Evolutionary conservation across 2,113 vertebrate species (phyloP), one percentile per base, ranked within the genome.

Genomic region (Copsychus sechellarum): DNA sequence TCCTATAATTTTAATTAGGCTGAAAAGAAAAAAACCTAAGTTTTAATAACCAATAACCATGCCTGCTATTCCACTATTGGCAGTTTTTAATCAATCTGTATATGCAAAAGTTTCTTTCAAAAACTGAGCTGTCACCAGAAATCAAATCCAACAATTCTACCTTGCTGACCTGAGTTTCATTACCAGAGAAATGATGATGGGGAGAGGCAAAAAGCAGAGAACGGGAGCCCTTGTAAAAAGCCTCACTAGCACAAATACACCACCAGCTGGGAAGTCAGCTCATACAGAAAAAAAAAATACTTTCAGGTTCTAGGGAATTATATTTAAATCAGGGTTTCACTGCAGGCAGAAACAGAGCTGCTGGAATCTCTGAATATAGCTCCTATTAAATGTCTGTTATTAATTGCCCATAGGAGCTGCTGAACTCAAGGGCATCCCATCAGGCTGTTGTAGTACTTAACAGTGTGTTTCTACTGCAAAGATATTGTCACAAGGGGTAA

Each of bases 101-200:
- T 20, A 66, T 19, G 71, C n/a, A 73, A 58, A 95, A 66, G 28
- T 43, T 87, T 69, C n/a, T 64, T 92, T 81, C 17, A 67, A 81
- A 82, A 94, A 36, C 31, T 72, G 67, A 45, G 48, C 13, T 31
- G 60, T 74, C 87, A 90, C 66, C 43, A 91, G 67, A 77, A 96
- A 83, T 40, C n/a, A 54, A 86, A 93, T 58, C 67, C 47, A 93
- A 66, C 21, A 11, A 11, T 58, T 88, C 60, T 64, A 86, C 21
- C 14, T 38, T 62, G 25, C 34, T 70, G 67, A 66, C 38, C 47
- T 4, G 9, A 79, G 38, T 66, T 88, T 93, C 34, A 45, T 73
- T 70, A 66, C 50, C 33, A 83, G 60, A 88, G 38, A 81, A 88
- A 92, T 17, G 0, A n/a, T 20, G 26, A 42, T 5, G 8, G 54